These are phyloP conservation scores for Drosophila lacertosa DNA, from an alignment of 1,140 invertebrate genomes.

Conservation along the genomic window DNA sequence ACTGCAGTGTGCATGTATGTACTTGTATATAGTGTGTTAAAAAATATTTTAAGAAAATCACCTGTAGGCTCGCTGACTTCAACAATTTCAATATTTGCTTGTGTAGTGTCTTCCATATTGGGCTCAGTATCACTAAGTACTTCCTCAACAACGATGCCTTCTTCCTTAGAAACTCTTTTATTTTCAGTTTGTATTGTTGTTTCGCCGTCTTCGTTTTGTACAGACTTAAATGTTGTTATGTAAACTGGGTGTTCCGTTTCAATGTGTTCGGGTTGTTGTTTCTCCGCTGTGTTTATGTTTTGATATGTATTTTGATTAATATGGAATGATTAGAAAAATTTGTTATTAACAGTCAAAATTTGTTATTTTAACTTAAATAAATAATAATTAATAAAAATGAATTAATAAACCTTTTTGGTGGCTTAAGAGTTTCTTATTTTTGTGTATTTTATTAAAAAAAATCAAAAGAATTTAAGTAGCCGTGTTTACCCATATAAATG, in stretches of 20 bases:
- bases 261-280: conserved; percentile 67
- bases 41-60: conserved; percentile 58
- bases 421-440: no score
- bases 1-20: conserved; percentile 22
- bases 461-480: background rate
- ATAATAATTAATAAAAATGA: background rate
- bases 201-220: conserved; percentile 80
- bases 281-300: conserved; percentile 62
- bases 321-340: conserved; percentile 59
- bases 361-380: conserved; percentile 9
- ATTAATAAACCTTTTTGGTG: no score
- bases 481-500: conserved; percentile 1
- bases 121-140: conserved; percentile 82
- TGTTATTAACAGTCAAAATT: conserved; percentile 43
- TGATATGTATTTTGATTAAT: conserved; percentile 29
- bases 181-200: conserved; percentile 75
- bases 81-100: conserved; percentile 74
- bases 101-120: conserved; percentile 66
- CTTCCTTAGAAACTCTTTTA: conserved; percentile 75
- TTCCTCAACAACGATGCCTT: conserved; percentile 83
- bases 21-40: conserved; percentile 20
- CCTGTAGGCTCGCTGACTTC: conserved; percentile 81
- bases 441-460: conserved; percentile 9
- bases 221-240: conserved; percentile 83
- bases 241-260: conserved; percentile 78